Conservation (phyloP, 2,113 vertebrate species). For the Lota lota region DNA sequence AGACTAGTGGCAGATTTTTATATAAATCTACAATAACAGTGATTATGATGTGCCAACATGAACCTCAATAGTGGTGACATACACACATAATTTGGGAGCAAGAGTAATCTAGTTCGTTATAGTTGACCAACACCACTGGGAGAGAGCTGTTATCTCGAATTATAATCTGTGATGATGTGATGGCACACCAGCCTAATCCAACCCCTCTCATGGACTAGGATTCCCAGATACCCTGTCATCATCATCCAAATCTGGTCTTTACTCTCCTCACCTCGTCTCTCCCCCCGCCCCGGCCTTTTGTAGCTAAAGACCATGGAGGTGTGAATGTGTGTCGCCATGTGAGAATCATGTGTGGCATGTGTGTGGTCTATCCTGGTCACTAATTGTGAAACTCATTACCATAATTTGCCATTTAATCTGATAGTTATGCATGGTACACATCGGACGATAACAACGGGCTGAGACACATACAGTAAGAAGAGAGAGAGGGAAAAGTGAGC, state of each 20-base stretch:
- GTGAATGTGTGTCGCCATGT: neutral
- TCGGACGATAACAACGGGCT: neutral
- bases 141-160: neutral
- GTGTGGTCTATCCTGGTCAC: neutral
- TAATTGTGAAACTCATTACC: slow-evolving; percentile 33
- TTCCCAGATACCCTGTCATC: too few species aligned
- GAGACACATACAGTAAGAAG: neutral
- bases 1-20: too few species aligned
- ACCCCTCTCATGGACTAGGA: neutral
- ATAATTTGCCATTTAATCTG: slow-evolving; percentile 35
- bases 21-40: too few species aligned
- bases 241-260: too few species aligned
- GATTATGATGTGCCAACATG: too few species aligned
- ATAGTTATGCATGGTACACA: slow-evolving; percentile 39
- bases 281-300: too few species aligned
- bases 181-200: neutral
- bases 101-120: neutral
- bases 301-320: too few species aligned
- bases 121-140: neutral
- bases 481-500: neutral
- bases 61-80: too few species aligned
- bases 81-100: neutral
- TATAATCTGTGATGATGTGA: slow-evolving; percentile 21
- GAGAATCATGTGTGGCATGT: neutral
- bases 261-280: too few species aligned